Base-by-base conservation (phyloP, 2,113 vertebrate species). In the Epinephelus cyanopodus region DNA sequence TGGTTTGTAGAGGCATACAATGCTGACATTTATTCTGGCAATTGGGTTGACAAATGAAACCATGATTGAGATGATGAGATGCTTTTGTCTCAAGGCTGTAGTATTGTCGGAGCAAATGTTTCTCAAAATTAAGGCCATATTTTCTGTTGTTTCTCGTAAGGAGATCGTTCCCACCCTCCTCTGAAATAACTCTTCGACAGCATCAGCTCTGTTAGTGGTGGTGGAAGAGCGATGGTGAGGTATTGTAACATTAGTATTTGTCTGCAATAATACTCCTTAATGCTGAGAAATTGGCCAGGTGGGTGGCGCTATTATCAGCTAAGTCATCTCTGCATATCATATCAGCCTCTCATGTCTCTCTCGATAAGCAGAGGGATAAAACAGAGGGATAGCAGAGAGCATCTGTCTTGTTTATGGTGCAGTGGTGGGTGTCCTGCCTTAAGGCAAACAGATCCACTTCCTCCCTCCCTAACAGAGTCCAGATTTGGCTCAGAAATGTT, bases 391-490 rank as follows among this genome's bases (percentile, higher is more conserved):
- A 42, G 47, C 65, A 81, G 19, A 19, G 19, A 82, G 83, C 83
- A 74, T 78, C 66, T 71, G 85, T 63, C 79, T 77, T 37, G 4
- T 73, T 53, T 70, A n/a, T n/a, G 66, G 64, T 61, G 52, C 48
- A 63, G 60, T n/a, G 54, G 80, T 85, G 69, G 78, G 48, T 70
- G 76, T 76, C 84, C 73, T 74, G 79, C 76, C 79, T 75, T 17
- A 45, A 78, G 73, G 73, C 81, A 74, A 74, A 77, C 66, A 83
- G 18, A 85, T 67, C 60, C 71, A 77, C 71, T 83, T 85, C 73
- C 68, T 81, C 39, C 73, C 69, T 57, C 60, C 66, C 48, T 70
- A 70, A 69, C 33, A 72, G 71, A 79, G 63, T 68, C 64, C 61
- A 71, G 69, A 77, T 79, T 81, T 90, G 61, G 42, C 72, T 86